These are phyloP conservation scores for Toxostoma redivivum DNA, from an alignment of 2,113 vertebrate species.

Conservation along the genomic window DNA sequence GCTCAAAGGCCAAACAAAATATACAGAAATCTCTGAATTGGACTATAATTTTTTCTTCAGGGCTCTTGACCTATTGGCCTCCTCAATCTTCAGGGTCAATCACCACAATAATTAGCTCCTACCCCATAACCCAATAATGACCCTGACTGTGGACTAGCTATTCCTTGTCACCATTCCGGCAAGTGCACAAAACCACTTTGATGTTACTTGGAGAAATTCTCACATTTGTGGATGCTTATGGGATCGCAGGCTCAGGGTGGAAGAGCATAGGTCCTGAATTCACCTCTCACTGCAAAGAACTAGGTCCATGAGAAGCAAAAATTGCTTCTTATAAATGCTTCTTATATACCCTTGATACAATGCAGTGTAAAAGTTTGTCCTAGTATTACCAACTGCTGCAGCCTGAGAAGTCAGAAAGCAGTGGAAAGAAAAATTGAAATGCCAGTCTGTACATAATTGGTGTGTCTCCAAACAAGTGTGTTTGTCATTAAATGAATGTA, in stretches of 20 bases:
- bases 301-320: not conserved
- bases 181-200: not conserved
- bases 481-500: not conserved
- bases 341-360: not conserved
- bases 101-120: not conserved
- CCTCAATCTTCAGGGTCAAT: not conserved
- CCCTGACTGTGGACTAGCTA: not conserved
- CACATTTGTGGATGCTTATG: not conserved
- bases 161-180: not conserved
- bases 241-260: not conserved
- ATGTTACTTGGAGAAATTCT: not conserved
- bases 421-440: not conserved
- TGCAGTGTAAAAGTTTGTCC: not conserved
- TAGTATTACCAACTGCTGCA: not conserved
- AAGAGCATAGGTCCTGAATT: not conserved
- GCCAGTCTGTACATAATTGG: accelerated
- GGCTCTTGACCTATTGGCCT: not conserved
- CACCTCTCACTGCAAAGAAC: not conserved
- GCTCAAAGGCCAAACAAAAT: not conserved
- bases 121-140: not conserved
- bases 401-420: not conserved
- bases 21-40: not conserved
- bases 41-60: not conserved
- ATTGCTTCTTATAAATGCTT: not conserved
- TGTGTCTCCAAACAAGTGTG: not conserved